Conservation (phyloP, 2,797 vertebrate genomes). For the Acipenser transmontanus region DNA sequence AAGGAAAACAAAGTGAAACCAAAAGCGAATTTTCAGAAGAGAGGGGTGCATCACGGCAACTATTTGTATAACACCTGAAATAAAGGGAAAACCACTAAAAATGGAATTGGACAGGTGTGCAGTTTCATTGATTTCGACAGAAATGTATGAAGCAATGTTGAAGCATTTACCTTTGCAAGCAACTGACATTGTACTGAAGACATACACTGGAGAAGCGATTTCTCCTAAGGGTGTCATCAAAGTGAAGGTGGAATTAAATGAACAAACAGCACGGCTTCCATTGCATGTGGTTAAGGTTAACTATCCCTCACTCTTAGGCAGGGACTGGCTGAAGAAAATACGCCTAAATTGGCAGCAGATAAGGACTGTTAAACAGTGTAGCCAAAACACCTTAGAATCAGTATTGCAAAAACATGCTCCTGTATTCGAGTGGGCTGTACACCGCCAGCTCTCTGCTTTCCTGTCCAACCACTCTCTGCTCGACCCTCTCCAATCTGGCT, state of each 20-base stretch:
- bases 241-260: neutral
- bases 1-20: neutral
- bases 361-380: no score
- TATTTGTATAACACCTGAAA: neutral
- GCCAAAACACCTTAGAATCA: no score
- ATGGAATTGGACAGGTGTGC: neutral
- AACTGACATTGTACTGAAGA: neutral
- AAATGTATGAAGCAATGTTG: neutral
- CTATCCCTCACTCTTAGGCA: neutral
- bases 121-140: neutral
- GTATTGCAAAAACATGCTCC: no score
- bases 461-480: no score
- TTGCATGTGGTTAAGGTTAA: neutral
- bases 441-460: no score
- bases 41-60: neutral
- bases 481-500: no score
- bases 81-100: neutral
- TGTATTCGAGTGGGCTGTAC: no score
- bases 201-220: neutral
- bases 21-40: neutral
- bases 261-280: no score
- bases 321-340: neutral
- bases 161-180: neutral
- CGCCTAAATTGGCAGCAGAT: no score
- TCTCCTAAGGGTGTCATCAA: neutral